These are phyloP conservation scores for Nasonia oneida DNA, from an alignment of 2,888 invertebrate genomes.

Conservation along the genomic window DNA sequence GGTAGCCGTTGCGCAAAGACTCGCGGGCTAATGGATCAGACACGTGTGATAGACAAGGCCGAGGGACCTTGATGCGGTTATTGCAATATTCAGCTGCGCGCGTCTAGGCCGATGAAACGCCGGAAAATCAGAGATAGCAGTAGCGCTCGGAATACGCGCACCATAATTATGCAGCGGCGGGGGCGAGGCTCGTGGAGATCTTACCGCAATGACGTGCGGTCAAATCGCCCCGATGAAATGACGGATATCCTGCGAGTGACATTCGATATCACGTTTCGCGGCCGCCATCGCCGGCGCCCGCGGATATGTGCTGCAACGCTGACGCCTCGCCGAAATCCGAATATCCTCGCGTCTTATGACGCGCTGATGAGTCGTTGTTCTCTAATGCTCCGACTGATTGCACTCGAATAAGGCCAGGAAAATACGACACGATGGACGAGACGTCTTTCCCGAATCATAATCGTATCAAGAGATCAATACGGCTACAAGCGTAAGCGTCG, in stretches of 20 bases:
- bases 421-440: not conserved
- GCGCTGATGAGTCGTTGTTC: not conserved
- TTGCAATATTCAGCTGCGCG: slow-evolving; percentile 56
- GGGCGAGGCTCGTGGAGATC: slow-evolving; percentile 70
- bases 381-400: not conserved
- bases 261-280: slow-evolving; percentile 77
- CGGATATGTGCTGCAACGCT: not conserved
- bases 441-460: not conserved
- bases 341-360: slow-evolving; percentile 3
- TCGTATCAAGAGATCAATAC: not conserved
- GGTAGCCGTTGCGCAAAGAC: slow-evolving; percentile 30
- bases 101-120: slow-evolving; percentile 56
- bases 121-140: slow-evolving; percentile 58
- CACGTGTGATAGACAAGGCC: slow-evolving; percentile 60
- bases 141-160: not conserved
- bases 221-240: slow-evolving; percentile 78
- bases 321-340: slow-evolving; percentile 4
- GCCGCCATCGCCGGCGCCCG: slow-evolving; percentile 61
- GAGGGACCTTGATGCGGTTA: slow-evolving; percentile 58
- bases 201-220: slow-evolving; percentile 79
- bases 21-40: slow-evolving; percentile 50
- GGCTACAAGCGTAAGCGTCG: not conserved
- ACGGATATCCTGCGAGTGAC: slow-evolving; percentile 78
- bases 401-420: not conserved
- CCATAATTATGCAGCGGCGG: not conserved